A percentile compares a stretch with the other conserved stretches of the same genome.
These are phyloP conservation scores for Stichopus horrens DNA, from an alignment of 53 echinoderm and acorn worm species.

Conservation along the genomic window DNA sequence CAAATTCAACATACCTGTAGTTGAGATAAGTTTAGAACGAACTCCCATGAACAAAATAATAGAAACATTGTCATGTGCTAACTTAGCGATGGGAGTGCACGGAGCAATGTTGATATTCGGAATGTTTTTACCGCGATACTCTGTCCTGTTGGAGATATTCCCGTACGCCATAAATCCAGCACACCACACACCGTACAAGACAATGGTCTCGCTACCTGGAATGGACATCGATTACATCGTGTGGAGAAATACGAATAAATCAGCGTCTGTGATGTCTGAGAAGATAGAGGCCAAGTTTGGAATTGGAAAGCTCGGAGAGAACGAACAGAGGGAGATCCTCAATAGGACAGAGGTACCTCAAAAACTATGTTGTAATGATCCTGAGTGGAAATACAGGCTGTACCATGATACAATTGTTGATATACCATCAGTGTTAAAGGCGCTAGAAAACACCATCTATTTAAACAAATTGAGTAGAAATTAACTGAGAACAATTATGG, in stretches of 20 bases:
- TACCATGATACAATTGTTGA: background rate
- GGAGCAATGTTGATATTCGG: background rate
- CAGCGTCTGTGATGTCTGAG: background rate
- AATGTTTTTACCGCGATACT: background rate
- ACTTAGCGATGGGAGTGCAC: background rate
- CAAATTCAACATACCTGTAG: background rate
- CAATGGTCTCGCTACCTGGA: background rate
- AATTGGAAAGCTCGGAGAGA: background rate
- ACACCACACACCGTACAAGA: background rate
- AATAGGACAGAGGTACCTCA: background rate
- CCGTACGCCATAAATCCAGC: background rate
- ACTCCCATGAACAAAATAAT: background rate
- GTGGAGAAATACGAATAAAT: background rate
- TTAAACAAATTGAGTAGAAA: too few species aligned
- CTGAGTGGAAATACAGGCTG: background rate
- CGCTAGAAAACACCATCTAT: too few species aligned
- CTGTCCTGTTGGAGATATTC: background rate
- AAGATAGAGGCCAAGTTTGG: background rate
- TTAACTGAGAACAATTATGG: too few species aligned
- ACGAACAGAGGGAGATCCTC: background rate
- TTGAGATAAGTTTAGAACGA: background rate
- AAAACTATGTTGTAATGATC: background rate
- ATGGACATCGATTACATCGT: background rate
- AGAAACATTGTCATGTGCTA: background rate
- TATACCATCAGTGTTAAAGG: background rate